A percentile compares a stretch with the other conserved stretches of the same genome.
Conservation (phyloP, 92 coral and sea anemone species). For the Pocillopora meandrina region DNA sequence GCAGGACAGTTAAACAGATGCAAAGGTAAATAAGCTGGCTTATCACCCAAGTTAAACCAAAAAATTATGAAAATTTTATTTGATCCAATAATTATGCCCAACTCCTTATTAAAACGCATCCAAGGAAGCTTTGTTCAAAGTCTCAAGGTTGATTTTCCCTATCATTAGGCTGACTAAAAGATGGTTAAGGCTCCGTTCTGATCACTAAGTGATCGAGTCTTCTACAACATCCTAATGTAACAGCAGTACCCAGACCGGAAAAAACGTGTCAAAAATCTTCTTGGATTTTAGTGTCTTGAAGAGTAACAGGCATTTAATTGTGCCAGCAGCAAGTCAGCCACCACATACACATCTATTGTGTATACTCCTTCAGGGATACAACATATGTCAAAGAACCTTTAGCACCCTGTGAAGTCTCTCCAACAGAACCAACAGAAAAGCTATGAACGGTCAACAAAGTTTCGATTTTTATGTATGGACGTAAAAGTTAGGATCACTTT, state of each 20-base stretch:
- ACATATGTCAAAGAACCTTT: too few species aligned
- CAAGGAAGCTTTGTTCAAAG: not conserved
- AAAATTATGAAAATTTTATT: too few species aligned
- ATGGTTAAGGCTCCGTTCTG: constrained; percentile 17
- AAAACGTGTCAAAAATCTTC: not conserved
- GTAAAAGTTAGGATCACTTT: not conserved
- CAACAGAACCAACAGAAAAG: too few species aligned
- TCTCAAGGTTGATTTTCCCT: constrained; percentile 17
- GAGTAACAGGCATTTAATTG: too few species aligned
- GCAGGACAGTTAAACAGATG: too few species aligned
- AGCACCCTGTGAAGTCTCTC: too few species aligned
- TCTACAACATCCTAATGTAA: constrained; percentile 41
- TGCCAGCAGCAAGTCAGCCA: not conserved
- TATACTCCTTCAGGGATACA: not conserved
- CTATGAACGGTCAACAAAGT: not conserved
- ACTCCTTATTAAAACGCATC: too few species aligned
- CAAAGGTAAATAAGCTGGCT: too few species aligned
- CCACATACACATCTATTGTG: too few species aligned
- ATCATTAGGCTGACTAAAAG: constrained; percentile 47
- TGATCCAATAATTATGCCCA: too few species aligned
- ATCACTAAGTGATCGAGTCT: constrained; percentile 41
- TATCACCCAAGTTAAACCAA: too few species aligned
- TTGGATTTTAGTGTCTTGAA: not conserved
- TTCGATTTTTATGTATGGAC: not conserved
- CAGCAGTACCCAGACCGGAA: constrained; percentile 25